A percentile compares a stretch with the other conserved stretches of the same genome.
Conservation (phyloP, 2,888 invertebrate species). For the Scaptomyza caliginosa region DNA sequence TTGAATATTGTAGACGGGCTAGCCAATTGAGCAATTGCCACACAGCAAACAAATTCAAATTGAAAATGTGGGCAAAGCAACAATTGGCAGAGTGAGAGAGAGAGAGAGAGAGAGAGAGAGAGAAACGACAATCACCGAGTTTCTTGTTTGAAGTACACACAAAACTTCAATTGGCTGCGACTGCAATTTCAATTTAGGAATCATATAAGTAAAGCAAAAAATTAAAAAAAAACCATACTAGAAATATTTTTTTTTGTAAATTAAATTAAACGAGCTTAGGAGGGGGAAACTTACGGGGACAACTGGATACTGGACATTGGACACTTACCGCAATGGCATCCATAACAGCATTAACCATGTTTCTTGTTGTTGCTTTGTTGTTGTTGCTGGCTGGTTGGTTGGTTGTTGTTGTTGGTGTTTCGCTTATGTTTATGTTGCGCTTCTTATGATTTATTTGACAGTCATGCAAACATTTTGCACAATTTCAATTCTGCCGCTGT, state of each 20-base stretch:
- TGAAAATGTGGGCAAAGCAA: slow-evolving; percentile 78
- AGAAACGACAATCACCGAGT: slow-evolving; percentile 58
- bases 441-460: slow-evolving; percentile 69
- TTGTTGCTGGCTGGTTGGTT: slow-evolving; percentile 25
- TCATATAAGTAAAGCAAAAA: slow-evolving; percentile 28
- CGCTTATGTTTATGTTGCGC: slow-evolving; percentile 30
- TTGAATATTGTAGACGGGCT: slow-evolving; percentile 46
- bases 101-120: slow-evolving; percentile 14
- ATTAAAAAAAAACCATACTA: not conserved
- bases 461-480: slow-evolving; percentile 65
- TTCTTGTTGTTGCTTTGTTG: slow-evolving; percentile 32
- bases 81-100: slow-evolving; percentile 46
- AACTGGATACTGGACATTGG: slow-evolving; percentile 17
- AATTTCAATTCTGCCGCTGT: slow-evolving; percentile 50
- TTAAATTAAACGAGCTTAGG: slow-evolving; percentile 60
- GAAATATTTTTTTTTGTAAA: slow-evolving; percentile 51
- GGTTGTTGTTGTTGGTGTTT: slow-evolving; percentile 26
- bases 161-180: slow-evolving; percentile 73
- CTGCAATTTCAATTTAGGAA: slow-evolving; percentile 70
- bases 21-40: slow-evolving; percentile 80
- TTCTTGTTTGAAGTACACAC: slow-evolving; percentile 62
- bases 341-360: slow-evolving; percentile 84
- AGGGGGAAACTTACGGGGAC: slow-evolving; percentile 4
- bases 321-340: slow-evolving; percentile 84
- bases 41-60: slow-evolving; percentile 80